Evolutionary conservation across 1,140 invertebrate species (phyloP), one percentile per base, ranked within the genome.

Genomic region (Drosophila bifasciata): DNA sequence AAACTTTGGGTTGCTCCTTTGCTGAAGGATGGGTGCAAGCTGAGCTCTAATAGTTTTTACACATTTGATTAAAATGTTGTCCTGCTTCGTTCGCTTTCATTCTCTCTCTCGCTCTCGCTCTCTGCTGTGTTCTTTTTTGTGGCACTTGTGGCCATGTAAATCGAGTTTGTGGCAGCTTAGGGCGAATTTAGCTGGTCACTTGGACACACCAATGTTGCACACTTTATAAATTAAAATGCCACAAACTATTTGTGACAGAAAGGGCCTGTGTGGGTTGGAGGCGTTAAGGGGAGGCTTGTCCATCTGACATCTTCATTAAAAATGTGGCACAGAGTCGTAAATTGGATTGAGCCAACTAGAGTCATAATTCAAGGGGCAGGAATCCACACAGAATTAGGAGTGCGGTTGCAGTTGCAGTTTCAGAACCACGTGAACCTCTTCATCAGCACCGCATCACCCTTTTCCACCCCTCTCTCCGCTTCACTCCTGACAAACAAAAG

Each of bases 221-320:
- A 76, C 79, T 89, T 83, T 76, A 76, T 67, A 88, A 88, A 88
- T 88, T 89, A 88, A 89, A 88, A 73, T 46, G 67, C 71, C 66
- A 72, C 79, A 79, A 66, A 60, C 32, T 36, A 59, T 69, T 44
- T 13, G 17, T 19, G 17, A 36, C 48, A 57, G 28, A 48, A 2
- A 5, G 15, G 15, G 3, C 32, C 28, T 44, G 49, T 19, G 16
- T 44, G 13, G 32, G 15, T 15, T 21, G 19, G 19, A 21, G 19
- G 19, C 19, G 19, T 21, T 21, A 21, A 13, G 28, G 28, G 23
- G 21, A 48, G 17, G 5, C 17, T 46, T 15, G 17, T 17, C 3
- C 49, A 15, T 13, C 17, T 46, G 49, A 51, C 74, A 69, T 72
- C 64, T 72, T 79, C 70, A 76, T 88, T 84, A 79, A 60, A 74